phyloP scores from a whole-genome alignment of 2,113 vertebrate species.

The Hydrochoerus hydrochaeris region DNA sequence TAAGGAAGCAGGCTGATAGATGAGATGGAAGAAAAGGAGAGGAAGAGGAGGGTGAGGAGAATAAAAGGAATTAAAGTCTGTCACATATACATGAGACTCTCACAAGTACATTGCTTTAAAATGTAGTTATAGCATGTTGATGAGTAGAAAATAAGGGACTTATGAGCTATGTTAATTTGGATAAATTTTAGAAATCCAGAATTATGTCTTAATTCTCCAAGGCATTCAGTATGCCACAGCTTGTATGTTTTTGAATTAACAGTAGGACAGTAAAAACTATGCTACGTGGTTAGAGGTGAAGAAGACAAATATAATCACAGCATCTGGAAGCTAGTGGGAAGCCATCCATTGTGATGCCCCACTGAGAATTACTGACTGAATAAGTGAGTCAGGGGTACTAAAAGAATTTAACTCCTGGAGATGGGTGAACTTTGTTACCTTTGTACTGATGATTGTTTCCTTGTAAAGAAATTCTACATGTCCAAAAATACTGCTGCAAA shows the following conservation, averaged over 20 bases:
- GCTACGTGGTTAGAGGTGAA: slow-evolving; percentile 26
- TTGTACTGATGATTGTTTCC: background rate
- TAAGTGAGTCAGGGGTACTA: background rate
- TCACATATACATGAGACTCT: background rate
- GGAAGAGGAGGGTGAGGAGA: background rate
- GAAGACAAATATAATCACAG: slow-evolving; percentile 57
- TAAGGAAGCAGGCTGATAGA: background rate
- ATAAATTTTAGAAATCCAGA: background rate
- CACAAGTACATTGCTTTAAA: background rate
- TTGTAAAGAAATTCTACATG: background rate
- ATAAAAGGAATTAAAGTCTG: background rate
- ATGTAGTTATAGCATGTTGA: background rate
- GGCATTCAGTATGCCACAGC: background rate
- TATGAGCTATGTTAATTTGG: background rate
- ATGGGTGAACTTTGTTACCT: slow-evolving; percentile 43
- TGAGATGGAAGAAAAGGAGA: background rate
- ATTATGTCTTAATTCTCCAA: background rate
- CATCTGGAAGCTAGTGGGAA: slow-evolving; percentile 57
- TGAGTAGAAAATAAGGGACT: background rate
- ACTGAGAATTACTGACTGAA: slow-evolving; percentile 23
- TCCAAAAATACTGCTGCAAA: slow-evolving; percentile 23
- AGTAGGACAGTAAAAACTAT: slow-evolving; percentile 38
- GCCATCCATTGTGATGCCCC: slow-evolving; percentile 5
- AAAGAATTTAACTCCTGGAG: slow-evolving; percentile 40
- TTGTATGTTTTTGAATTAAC: slow-evolving; percentile 48